A percentile compares a stretch with the other conserved stretches of the same genome.
phyloP scores from a whole-genome alignment of 2,888 invertebrate species.

The Rhyacophila evoluta region DNA sequence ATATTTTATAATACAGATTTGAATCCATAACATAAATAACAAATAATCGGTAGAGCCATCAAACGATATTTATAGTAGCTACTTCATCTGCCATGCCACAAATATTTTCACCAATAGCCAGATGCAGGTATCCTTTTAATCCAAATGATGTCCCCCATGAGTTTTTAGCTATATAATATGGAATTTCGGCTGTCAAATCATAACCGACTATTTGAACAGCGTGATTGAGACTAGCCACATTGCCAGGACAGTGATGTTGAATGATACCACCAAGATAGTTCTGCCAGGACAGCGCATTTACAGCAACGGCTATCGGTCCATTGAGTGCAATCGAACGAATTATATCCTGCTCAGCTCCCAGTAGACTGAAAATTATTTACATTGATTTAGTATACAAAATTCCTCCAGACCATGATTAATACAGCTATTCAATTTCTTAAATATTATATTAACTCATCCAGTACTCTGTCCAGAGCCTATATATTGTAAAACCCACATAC shows the following conservation, averaged over 20 bases:
- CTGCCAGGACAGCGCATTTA: slow-evolving; percentile 89
- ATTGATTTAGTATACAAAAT: slow-evolving; percentile 27
- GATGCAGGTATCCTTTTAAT: slow-evolving; percentile 79
- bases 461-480: too few relatives aligned
- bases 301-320: slow-evolving; percentile 84
- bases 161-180: slow-evolving; percentile 86
- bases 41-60: not conserved
- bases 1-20: not conserved
- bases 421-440: too few relatives aligned
- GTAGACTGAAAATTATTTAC: slow-evolving; percentile 67
- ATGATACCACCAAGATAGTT: slow-evolving; percentile 88
- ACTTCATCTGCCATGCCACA: slow-evolving; percentile 85
- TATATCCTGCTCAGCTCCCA: slow-evolving; percentile 75
- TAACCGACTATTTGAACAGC: slow-evolving; percentile 89
- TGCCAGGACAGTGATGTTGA: slow-evolving; percentile 81
- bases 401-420: too few relatives aligned
- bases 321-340: slow-evolving; percentile 72
- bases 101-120: slow-evolving; percentile 80
- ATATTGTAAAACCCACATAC: too few relatives aligned
- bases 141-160: slow-evolving; percentile 88
- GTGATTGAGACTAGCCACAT: slow-evolving; percentile 76
- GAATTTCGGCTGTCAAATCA: slow-evolving; percentile 77
- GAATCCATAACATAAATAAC: slow-evolving; percentile 4
- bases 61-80: not conserved
- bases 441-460: too few relatives aligned